phyloP scores from a whole-genome alignment of 1,140 invertebrate genomes.

The Dreissena polymorpha region DNA sequence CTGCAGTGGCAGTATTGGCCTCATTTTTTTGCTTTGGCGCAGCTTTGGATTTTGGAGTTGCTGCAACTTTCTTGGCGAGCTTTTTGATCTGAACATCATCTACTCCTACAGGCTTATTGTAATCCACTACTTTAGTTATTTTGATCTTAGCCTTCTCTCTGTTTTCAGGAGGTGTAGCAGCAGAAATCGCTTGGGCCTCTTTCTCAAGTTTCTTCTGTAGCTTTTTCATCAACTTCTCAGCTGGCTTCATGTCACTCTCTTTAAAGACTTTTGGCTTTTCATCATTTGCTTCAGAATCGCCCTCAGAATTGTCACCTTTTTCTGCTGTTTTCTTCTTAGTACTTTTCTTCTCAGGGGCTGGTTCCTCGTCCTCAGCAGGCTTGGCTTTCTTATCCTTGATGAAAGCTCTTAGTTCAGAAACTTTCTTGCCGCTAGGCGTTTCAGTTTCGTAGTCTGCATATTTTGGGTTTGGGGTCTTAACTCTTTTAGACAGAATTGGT shows the following conservation, averaged over 20 bases:
- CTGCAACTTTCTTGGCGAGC: constrained; percentile 10
- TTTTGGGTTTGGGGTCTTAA: constrained; percentile 44
- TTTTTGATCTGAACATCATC: constrained; percentile 34
- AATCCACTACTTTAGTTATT: constrained; percentile 48
- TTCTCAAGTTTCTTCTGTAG: constrained; percentile 50
- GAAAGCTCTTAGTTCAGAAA: constrained; percentile 44
- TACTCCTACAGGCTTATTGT: constrained; percentile 36
- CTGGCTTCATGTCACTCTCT: constrained; percentile 51
- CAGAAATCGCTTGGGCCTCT: constrained; percentile 35
- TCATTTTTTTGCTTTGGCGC: background rate
- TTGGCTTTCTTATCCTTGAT: constrained; percentile 42
- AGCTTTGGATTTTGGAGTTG: constrained; percentile 19
- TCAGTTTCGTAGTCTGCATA: constrained; percentile 53
- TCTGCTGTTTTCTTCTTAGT: background rate
- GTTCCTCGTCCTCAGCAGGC: background rate
- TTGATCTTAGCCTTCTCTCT: constrained; percentile 51
- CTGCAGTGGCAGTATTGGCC: constrained; percentile 2
- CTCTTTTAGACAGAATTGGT: constrained; percentile 30
- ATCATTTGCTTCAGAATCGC: background rate
- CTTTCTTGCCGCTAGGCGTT: constrained; percentile 10
- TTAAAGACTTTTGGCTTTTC: constrained; percentile 34
- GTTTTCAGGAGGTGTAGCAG: constrained; percentile 25
- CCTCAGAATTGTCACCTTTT: background rate
- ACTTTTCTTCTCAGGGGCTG: background rate
- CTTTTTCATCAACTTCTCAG: constrained; percentile 48